These are phyloP conservation scores for Oligia latruncula DNA, from an alignment of 2,888 invertebrate species.

Conservation along the genomic window DNA sequence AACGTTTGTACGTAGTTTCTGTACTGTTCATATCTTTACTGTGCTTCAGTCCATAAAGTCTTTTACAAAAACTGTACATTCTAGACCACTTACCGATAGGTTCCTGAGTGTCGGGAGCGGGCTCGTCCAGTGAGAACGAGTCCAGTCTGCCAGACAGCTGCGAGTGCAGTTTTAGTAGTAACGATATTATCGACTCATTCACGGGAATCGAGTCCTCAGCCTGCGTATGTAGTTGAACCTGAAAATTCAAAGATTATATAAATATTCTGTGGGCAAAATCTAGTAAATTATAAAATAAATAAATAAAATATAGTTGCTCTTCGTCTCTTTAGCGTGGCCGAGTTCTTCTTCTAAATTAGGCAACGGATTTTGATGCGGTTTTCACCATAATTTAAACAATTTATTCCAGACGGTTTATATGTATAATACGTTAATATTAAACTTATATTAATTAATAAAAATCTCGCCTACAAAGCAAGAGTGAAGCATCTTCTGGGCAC, in stretches of 20 bases:
- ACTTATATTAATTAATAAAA: too few relatives aligned
- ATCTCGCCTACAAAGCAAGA: too few relatives aligned
- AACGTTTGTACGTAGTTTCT: too few relatives aligned
- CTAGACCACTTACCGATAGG: constrained; percentile 76
- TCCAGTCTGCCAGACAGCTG: constrained; percentile 96
- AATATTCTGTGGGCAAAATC: too few relatives aligned
- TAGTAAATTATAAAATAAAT: background rate
- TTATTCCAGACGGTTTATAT: background rate
- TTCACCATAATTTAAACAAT: too few relatives aligned
- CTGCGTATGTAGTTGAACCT: constrained; percentile 82
- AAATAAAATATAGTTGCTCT: background rate
- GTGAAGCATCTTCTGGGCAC: too few relatives aligned
- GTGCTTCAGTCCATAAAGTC: too few relatives aligned
- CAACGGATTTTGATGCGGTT: background rate
- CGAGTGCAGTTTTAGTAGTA: constrained; percentile 96
- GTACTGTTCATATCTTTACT: too few relatives aligned
- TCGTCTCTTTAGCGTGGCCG: background rate
- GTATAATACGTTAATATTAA: background rate
- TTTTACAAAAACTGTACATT: background rate
- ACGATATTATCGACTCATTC: constrained; percentile 97
- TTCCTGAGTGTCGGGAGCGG: constrained; percentile 75
- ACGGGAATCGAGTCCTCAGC: constrained; percentile 90
- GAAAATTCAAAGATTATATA: constrained; percentile 11
- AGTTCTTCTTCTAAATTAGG: background rate
- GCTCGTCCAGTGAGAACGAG: constrained; percentile 93